phyloP scores from a whole-genome alignment of 1,140 invertebrate genomes.

The Zelostemma sp. region DNA sequence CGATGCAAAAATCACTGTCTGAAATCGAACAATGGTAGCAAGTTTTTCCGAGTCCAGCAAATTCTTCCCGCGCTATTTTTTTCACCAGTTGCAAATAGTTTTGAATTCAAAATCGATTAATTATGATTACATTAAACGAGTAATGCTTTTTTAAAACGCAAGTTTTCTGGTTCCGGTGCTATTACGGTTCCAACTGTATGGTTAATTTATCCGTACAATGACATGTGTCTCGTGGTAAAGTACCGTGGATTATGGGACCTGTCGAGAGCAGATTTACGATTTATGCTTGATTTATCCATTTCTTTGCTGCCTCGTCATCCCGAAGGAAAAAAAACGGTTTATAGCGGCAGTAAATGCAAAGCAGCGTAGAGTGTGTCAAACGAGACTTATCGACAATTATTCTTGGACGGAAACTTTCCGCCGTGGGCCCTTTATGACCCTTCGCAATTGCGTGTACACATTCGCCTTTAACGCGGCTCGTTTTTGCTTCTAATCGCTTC shows the following conservation, averaged over 20 bases:
- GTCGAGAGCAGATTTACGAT: conserved; percentile 32
- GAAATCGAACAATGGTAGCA: conserved; percentile 10
- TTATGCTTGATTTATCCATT: conserved; percentile 40
- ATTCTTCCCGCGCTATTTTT: no score
- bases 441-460: conserved; percentile 25
- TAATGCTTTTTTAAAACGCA: no score
- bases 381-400: conserved; percentile 23
- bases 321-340: conserved; percentile 24
- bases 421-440: no score
- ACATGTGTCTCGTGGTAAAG: conserved; percentile 16
- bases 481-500: no score
- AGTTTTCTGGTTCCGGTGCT: no score
- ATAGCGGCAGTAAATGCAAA: no score
- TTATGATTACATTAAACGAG: no score
- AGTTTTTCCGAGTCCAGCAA: not conserved
- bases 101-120: no score
- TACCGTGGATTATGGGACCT: conserved; percentile 29
- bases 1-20: conserved; percentile 31
- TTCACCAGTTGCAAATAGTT: no score
- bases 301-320: conserved; percentile 33
- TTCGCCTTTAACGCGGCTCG: no score
- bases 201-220: conserved; percentile 11
- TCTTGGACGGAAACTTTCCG: not conserved
- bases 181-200: conserved; percentile 28
- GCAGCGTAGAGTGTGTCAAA: conserved; percentile 19